phyloP scores from a whole-genome alignment of 1,140 invertebrate species.

The Drosophila insularis region DNA sequence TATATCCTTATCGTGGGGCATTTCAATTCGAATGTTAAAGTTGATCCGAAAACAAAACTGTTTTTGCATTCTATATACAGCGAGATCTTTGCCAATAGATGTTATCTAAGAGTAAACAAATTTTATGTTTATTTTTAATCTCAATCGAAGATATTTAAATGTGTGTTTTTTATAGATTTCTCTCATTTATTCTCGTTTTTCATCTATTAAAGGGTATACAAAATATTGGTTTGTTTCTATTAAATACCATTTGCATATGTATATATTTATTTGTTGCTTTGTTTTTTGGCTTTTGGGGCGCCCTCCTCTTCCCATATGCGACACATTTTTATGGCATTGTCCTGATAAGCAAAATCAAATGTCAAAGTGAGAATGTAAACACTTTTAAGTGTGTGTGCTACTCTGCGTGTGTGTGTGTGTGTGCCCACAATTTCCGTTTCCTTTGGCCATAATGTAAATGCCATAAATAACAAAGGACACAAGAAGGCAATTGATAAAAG shows the following conservation, averaged over 20 bases:
- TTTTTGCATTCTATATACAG: too few species aligned
- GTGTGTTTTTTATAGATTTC: too few species aligned
- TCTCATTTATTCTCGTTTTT: too few species aligned
- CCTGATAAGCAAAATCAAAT: constrained; percentile 74
- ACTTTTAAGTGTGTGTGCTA: constrained; percentile 54
- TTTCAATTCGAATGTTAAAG: not conserved
- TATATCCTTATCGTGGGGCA: not conserved
- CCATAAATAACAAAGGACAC: constrained; percentile 41
- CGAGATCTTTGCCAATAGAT: too few species aligned
- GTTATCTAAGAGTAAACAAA: too few species aligned
- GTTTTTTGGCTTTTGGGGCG: constrained; percentile 7
- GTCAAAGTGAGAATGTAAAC: constrained; percentile 73
- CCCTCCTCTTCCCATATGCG: constrained; percentile 30
- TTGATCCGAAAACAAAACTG: not conserved
- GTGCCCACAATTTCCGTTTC: constrained; percentile 41
- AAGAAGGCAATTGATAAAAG: constrained; percentile 8
- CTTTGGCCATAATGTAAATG: constrained; percentile 21
- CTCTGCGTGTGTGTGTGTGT: constrained; percentile 7
- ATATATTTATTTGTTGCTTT: not conserved
- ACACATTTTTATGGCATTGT: constrained; percentile 61
- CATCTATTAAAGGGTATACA: not conserved
- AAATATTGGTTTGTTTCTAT: not conserved
- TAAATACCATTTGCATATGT: too few species aligned
- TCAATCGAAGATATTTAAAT: too few species aligned
- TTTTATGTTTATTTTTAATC: too few species aligned